These are phyloP conservation scores for Caenorhabditis sp. DNA, from an alignment of 2,888 invertebrate species.

Conservation along the genomic window DNA sequence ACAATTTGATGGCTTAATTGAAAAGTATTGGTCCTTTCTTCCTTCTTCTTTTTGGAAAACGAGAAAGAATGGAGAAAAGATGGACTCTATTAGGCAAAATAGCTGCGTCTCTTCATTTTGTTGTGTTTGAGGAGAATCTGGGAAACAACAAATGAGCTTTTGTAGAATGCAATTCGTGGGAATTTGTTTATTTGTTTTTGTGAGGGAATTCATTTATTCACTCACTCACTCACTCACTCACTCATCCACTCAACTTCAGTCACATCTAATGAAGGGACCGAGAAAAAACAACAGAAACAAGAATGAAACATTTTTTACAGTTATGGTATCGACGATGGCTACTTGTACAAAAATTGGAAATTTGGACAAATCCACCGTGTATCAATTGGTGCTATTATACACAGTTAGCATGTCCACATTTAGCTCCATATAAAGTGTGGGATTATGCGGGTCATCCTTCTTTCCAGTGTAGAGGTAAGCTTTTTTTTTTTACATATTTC, in stretches of 20 bases:
- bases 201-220: background rate
- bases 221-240: background rate
- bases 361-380: conserved; percentile 58
- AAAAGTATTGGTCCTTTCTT: background rate
- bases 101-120: background rate
- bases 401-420: conserved; percentile 69
- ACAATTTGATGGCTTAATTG: conserved; percentile 10
- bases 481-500: background rate
- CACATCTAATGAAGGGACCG: conserved; percentile 1
- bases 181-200: conserved; percentile 8
- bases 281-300: background rate
- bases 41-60: background rate
- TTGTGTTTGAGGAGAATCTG: background rate
- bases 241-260: background rate
- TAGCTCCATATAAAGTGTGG: conserved; percentile 66
- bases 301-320: conserved; percentile 45
- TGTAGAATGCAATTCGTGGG: conserved; percentile 5
- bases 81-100: conserved; percentile 1
- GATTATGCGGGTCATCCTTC: conserved; percentile 70
- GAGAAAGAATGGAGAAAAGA: background rate
- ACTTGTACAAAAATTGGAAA: conserved; percentile 44
- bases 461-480: conserved; percentile 67
- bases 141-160: conserved; percentile 6
- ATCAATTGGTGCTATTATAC: conserved; percentile 71
- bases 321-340: conserved; percentile 70